Base-by-base conservation (phyloP, 2,113 vertebrate genomes). In the Charadrius vociferus region DNA sequence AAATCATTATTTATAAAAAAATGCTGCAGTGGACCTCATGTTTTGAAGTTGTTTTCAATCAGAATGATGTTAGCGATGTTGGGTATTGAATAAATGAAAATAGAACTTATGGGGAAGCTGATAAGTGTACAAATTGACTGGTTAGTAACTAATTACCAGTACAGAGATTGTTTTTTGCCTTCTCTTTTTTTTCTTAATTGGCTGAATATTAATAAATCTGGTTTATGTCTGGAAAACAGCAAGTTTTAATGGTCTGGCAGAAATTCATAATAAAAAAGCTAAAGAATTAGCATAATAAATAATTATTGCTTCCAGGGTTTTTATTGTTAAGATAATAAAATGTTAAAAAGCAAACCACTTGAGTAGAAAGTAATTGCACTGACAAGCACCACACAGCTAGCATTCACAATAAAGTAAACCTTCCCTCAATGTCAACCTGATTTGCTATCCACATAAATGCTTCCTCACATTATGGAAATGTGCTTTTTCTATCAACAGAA, bases 301-400 rank as follows among this genome's bases (percentile, higher is more conserved):
- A 99, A 99, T 99, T 98, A 99, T 99, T 98, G 98, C 99, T 99
- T 98, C 96, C 97, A 99, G 99, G 98, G 97, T 97, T 99, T 98
- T 98, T 98, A 98, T 98, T 98, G 98, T 98, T 98, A 98, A 97
- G 98, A 99, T 98, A 99, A 99, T 98, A 98, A 98, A 97, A 98
- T 98, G 98, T 96, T 98, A 98, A 98, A 98, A 98, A 98, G 98
- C 97, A 97, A 98, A 94, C 96, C 98, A 98, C 97, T 98, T 98
- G 98, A 98, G 98, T 91, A 92, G 98, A 98, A 98, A 97, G 97
- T 98, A 98, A 98, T 98, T 98, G 98, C 95, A 92, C 96, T 98
- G 98, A 98, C 98, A 98, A 98, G 97, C 98, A 93, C 96, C 94
- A 93, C 95, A 88, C 94, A 97, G 96, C 97, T 96, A 93, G 98